Evolutionary conservation across 92 coral and sea anemone genomes (phyloP), one percentile per base, ranked within the genome.

Genomic region (Epizoanthus stellaris): DNA sequence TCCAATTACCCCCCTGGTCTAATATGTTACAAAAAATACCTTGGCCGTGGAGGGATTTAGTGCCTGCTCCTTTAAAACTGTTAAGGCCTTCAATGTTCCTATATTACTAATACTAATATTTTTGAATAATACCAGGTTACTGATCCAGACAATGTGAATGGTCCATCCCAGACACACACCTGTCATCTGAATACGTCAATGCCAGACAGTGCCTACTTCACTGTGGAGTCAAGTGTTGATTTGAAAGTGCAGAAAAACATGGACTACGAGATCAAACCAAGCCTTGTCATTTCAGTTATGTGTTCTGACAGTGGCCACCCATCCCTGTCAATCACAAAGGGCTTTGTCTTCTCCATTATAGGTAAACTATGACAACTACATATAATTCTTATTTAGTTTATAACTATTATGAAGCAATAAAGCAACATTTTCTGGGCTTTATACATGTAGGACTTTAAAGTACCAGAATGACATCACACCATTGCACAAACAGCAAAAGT

Each of bases 261-360:
- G 43, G 82, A 94, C 86, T 96, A 82, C 57, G 98, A 96, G 76
- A 77, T 40, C 19, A 86, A 85, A 7, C 75, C 87, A 62, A 20
- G 25, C 8, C 84, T 94, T 6, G 82, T 79, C 25, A 85, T 96
- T 75, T 79, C 89, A n/a, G 94, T 96, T 9, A 76, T 23, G 5
- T 96, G 98, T 69, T 89, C 88, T 11, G 98, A 96, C 68, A 91
- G 84, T 81, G 98, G 98, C 53, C 86, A 53, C 30, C 98, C 92
- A 6, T 53, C 82, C 3, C 85, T 85, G 62, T 88, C 88, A 57
- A 52, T 90, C 42, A 77, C 94, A 16, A 81, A 75, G 57, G 70
- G 49, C 21, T 92, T 96, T 81, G 19, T 42, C 38, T 85, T 96
- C 58, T 21, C 82, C 21, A 90, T 96, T 4, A 85, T 69, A 92